Evolutionary conservation across 2,888 invertebrate genomes (phyloP), one percentile per base, ranked within the genome.

Genomic region (Clusia tigrina): DNA sequence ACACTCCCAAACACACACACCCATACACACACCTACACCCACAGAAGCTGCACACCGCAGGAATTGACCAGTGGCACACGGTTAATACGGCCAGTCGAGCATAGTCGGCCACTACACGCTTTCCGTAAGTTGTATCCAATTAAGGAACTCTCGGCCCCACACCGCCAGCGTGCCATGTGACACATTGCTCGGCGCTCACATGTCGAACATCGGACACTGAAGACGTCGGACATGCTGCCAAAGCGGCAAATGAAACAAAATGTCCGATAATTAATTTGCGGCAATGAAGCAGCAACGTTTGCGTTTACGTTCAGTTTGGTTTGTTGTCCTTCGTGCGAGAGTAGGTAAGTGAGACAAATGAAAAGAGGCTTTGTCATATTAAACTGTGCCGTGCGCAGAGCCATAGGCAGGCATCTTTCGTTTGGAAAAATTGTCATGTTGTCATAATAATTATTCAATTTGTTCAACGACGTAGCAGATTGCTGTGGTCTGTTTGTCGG

Each of bases 371-470:
- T 42, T 42, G 42, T 42, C 42, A 42, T 42, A 42, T 42, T 42
- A 42, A 42, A 6, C 12, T 32, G 32, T 32, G 12, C 3, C 42
- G n/a, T 42, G 9, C 3, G 3, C n/a, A 17, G 42, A 5, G 12
- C 10, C 10, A 32, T 5, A 32, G 12, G 32, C 5, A 32, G 6
- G 12, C 12, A 12, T 12, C 32, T 32, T 32, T 9, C 32, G 12
- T 9, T 5, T 12, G 6, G 6, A 32, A 12, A 12, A 12, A 9
- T 69, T 71, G 71, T 66, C 71, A 69, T 70, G 70, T 69, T 75
- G 75, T 76, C 76, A 76, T 71, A 74, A 74, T 76, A 74, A 74
- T 74, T 74, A 74, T 74, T 76, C 74, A 74, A 74, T 74, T 74
- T 74, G 74, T 73, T 62, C 60, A 32, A 42, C 24, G 56, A 58